Base-by-base conservation (phyloP, 1,140 invertebrate species). In the Drosophila arizonae region DNA sequence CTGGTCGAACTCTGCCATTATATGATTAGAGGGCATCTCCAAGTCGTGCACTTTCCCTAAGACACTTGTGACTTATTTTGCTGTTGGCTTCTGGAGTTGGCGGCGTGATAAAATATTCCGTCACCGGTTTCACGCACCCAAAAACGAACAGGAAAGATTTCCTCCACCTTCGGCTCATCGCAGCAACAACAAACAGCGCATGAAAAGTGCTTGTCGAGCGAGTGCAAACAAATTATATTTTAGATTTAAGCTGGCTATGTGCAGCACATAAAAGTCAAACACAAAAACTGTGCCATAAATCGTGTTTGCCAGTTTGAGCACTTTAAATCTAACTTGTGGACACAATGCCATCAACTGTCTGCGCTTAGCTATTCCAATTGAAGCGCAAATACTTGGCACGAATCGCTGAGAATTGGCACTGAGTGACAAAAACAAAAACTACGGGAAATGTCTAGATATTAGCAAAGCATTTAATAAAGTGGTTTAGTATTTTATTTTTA, bases 61-160 rank as follows among this genome's bases (percentile, higher is more conserved):
- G 2, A 46, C 6, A 46, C n/a, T 46, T 17, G 17, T 15, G 43
- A 17, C 5, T 50, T 10, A 11, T 13, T 50, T 50, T 26, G 36
- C 36, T 39, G 54, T 57, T 60, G 52, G 51, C 58, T 57, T 51
- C 65, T 73, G 71, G 11, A 69, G 65, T 73, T 73, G 65, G 65
- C 71, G 58, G 51, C 71, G 66, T 69, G 57, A 73, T 73, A 73
- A 69, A 73, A 73, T 73, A 73, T 73, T 73, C 71, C 67, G 71
- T 73, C 71, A 73, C 57, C 65, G 55, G 71, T 43, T 45, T 57
- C 45, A 56, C 57, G 65, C 65, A 30, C 51, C 21, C 64, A 41
- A 64, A 60, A 41, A 52, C 21, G 24, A 52, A 28, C 5, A 45
- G 64, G 39, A 60, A 39, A 55, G 56, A 61, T 33, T 68, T 48